Evolutionary conservation across 2,888 invertebrate species (phyloP).

Genomic region (Prosapia bicincta): DNA sequence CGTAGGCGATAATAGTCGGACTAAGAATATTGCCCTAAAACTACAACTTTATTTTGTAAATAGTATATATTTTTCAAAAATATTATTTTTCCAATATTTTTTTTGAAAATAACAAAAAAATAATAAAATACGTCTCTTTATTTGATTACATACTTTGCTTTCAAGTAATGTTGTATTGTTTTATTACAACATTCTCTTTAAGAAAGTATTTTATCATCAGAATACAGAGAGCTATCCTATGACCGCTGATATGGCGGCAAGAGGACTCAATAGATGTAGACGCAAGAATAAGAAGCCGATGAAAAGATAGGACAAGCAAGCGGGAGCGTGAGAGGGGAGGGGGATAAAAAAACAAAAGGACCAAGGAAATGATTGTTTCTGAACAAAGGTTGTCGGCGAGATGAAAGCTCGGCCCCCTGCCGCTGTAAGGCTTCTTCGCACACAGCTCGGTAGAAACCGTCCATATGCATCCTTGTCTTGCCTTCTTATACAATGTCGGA

Average conservation of each 20-base stretch:
- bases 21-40: too few relatives aligned
- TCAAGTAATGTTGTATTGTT: too few relatives aligned
- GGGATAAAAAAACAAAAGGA: slow-evolving; percentile 15
- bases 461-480: neutral
- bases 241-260: neutral
- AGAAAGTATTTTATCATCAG: neutral
- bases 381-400: slow-evolving; percentile 18
- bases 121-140: too few relatives aligned
- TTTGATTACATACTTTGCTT: too few relatives aligned
- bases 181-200: too few relatives aligned
- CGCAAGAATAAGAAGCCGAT: slow-evolving; percentile 7
- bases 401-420: slow-evolving; percentile 5
- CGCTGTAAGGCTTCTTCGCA: neutral
- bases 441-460: neutral
- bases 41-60: too few relatives aligned
- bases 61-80: too few relatives aligned
- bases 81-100: too few relatives aligned
- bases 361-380: slow-evolving; percentile 11
- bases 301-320: slow-evolving; percentile 14
- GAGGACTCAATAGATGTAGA: neutral
- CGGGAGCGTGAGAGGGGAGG: slow-evolving; percentile 5
- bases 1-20: too few relatives aligned
- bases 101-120: too few relatives aligned
- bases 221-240: neutral
- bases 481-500: neutral